These are phyloP conservation scores for Carpatolechia fugitivella DNA, from an alignment of 2,888 invertebrate species.

Conservation along the genomic window DNA sequence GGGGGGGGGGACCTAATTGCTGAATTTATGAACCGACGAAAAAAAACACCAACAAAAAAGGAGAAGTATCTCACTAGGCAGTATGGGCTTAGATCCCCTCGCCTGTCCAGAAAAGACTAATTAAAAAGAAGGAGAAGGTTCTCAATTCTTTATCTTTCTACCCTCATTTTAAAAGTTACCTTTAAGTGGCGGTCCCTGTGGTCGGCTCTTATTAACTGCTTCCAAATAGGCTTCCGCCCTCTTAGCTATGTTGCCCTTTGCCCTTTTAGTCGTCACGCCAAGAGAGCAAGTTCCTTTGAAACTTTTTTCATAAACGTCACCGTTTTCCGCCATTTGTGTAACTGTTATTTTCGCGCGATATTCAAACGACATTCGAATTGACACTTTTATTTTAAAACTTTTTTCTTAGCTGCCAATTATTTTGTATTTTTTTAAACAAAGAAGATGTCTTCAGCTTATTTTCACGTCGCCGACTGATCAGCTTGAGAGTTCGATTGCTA, in stretches of 20 bases:
- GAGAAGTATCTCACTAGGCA: too few species aligned
- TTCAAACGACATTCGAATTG: conserved; percentile 48
- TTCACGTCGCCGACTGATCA: conserved; percentile 26
- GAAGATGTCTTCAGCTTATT: conserved; percentile 35
- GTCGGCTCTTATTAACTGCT: conserved; percentile 59
- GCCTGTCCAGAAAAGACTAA: too few species aligned
- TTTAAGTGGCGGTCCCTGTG: conserved; percentile 35
- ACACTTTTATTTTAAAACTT: neutral
- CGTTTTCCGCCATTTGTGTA: conserved; percentile 53
- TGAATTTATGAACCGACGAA: too few species aligned
- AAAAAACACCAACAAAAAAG: too few species aligned
- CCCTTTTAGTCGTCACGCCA: conserved; percentile 44
- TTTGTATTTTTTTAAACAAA: neutral
- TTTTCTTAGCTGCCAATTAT: neutral
- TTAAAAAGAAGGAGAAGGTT: too few species aligned
- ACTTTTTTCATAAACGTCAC: conserved; percentile 48
- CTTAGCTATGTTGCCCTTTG: conserved; percentile 53
- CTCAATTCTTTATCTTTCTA: too few species aligned
- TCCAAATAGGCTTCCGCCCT: conserved; percentile 64
- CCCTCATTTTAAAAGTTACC: too few species aligned
- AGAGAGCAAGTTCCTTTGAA: conserved; percentile 53
- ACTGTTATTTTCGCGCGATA: conserved; percentile 56
- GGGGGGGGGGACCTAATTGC: too few species aligned
- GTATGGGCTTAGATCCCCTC: too few species aligned
- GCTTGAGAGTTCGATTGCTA: conserved; percentile 10